phyloP scores from a whole-genome alignment of 2,888 invertebrate species.

The Eristalis intricaria region DNA sequence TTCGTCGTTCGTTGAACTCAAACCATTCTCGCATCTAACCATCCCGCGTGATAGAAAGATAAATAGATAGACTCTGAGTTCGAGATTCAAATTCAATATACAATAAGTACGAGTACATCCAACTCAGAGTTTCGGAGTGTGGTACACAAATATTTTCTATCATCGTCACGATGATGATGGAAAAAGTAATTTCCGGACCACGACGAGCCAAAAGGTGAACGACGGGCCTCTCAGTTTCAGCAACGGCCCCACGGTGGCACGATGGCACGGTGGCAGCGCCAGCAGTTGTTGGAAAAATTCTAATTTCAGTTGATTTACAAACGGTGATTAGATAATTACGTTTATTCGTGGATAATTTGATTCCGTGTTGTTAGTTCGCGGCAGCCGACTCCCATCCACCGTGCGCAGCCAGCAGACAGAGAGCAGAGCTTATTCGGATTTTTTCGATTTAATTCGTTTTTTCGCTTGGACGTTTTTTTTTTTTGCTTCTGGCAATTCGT shows the following conservation, averaged over 20 bases:
- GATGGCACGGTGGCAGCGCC: not conserved
- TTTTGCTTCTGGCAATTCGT: conserved; percentile 11
- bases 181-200: conserved; percentile 69
- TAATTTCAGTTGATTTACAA: conserved; percentile 56
- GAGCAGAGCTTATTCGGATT: conserved; percentile 2
- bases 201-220: conserved; percentile 12
- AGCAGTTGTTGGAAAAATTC: conserved; percentile 30
- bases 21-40: conserved; percentile 44
- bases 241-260: not conserved
- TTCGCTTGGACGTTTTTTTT: not conserved
- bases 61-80: not conserved
- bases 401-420: not conserved
- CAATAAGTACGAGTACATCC: not conserved
- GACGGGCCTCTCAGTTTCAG: conserved; percentile 11
- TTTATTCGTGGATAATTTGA: conserved; percentile 63
- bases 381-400: not conserved
- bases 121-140: conserved; percentile 33
- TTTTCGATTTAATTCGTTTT: not conserved
- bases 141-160: conserved; percentile 65
- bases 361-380: conserved; percentile 45
- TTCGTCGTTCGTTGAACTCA: conserved; percentile 72
- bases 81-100: conserved; percentile 30
- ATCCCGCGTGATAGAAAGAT: conserved; percentile 8
- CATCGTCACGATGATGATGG: conserved; percentile 46
- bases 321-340: conserved; percentile 70